Base-by-base conservation (phyloP, 2,797 vertebrate species). In the Centroberyx gerrardi region DNA sequence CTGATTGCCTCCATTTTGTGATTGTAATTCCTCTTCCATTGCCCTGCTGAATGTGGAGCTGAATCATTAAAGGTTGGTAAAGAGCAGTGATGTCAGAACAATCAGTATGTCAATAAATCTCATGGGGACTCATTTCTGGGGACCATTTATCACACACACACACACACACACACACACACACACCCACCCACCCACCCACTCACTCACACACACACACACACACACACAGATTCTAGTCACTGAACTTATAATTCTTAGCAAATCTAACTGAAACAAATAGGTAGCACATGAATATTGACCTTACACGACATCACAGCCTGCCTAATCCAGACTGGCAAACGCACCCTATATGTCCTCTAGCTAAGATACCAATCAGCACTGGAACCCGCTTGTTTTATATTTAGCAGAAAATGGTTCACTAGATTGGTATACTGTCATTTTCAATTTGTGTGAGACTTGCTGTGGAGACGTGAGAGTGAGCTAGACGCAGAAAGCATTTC, bases 41-140 rank as follows among this genome's bases (percentile, higher is more conserved):
- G 29, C 62, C 72, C 66, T 10, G 58, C 66, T 58, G 72, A 80
- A 51, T 54, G 58, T 59, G 40, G 22, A 66, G 62, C 64, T 6
- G 12, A 87, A 84, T 72, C 64, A 82, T 92, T 83, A 85, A 71
- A 78, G 44, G 12, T 44, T 62, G 52, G 54, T 58, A 76, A 75
- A 77, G 82, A 77, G 52, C 68, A 62, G 80, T 76, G 82, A 48
- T 68, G 44, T 71, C 53, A 44, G 49, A 36, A 31, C 33, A 73
- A 63, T 62, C 63, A 67, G 58, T 22, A 14, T 36, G 42, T 76
- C 51, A 12, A 74, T 86, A 80, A 64, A 81, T 77, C 72, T 75
- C 36, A 22, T 5, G 17, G 49, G 18, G 18, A 13, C 48, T 40
- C 8, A 52, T 52, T 52, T 52, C 49, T 52, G 51, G 18, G 18